A percentile compares a stretch with the other conserved stretches of the same genome.
phyloP scores from a whole-genome alignment of 2,113 vertebrate genomes.

The Melanerpes formicivorus region DNA sequence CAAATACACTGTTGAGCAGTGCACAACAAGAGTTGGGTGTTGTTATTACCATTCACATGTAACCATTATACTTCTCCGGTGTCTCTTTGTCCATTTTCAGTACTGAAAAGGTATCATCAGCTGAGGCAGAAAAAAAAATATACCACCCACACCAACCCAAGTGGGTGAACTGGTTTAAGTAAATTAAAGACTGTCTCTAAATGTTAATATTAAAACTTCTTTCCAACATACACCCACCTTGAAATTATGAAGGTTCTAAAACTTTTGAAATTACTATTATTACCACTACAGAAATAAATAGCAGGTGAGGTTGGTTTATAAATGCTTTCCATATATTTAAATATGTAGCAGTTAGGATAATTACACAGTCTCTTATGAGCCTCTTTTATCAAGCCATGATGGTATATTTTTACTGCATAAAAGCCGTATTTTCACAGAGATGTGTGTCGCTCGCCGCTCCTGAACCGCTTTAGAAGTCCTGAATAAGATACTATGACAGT shows the following conservation, averaged over 20 bases:
- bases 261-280: slow-evolving; percentile 1
- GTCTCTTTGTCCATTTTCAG: background rate
- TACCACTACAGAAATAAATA: background rate
- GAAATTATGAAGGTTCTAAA: background rate
- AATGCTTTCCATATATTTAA: slow-evolving; percentile 16
- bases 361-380: background rate
- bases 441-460: background rate
- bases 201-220: background rate
- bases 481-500: background rate
- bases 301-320: background rate
- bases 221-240: background rate
- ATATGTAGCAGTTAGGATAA: background rate
- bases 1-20: background rate
- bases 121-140: background rate
- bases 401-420: background rate
- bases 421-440: background rate
- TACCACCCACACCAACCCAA: background rate
- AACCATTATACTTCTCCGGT: background rate
- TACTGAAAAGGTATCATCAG: background rate
- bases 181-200: background rate
- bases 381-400: background rate
- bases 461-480: background rate
- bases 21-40: background rate
- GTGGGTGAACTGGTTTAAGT: background rate
- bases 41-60: background rate